Evolutionary conservation across 2,888 invertebrate genomes (phyloP), one percentile per base, ranked within the genome.

Genomic region (Cheilosia urbana): DNA sequence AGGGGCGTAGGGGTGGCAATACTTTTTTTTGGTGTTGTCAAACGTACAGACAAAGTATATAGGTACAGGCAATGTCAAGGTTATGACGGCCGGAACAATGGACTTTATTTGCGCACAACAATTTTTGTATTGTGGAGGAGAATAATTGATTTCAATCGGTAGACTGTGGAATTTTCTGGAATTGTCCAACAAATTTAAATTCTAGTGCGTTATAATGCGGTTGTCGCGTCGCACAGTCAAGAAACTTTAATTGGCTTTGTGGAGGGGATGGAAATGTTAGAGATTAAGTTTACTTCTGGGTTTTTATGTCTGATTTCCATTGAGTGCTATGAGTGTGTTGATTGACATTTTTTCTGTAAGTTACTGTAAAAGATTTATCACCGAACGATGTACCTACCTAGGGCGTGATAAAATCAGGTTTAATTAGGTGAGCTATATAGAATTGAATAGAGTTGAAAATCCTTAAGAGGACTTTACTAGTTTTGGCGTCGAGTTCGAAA

Each of bases 51-150:
- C 27, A 11, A 45, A 68, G 55, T 34, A 37, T n/a, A 69, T 15
- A 11, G 45, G 37, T 24, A 34, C 45, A 45, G 68, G 34, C 79
- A 84, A 53, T 68, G 79, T 75, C 79, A 84, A 65, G 79, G 83
- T 58, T 66, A 24, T 42, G 45, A 17, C 37, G 47, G 34, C 65
- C 17, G 58, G 63, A 79, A 72, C 47, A 77, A 73, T 72, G 47
- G 42, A 51, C 51, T 51, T 51, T 13, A 21, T 51, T 51, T 27
- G 51, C 51, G 68, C 40, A 57, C 37, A 49, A 57, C 40, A 51
- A 15, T 24, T 13, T 21, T 9, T 49, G 15, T 30, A 65, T 49
- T 55, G 57, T 51, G 49, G 17, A 11, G 55, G n/a, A 19, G n/a
- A 13, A 19, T 7, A 47, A 17, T 27, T 68, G 6, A 24, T 21